These are phyloP conservation scores for Martes martes DNA, from an alignment of 2,113 vertebrate genomes.

Conservation along the genomic window DNA sequence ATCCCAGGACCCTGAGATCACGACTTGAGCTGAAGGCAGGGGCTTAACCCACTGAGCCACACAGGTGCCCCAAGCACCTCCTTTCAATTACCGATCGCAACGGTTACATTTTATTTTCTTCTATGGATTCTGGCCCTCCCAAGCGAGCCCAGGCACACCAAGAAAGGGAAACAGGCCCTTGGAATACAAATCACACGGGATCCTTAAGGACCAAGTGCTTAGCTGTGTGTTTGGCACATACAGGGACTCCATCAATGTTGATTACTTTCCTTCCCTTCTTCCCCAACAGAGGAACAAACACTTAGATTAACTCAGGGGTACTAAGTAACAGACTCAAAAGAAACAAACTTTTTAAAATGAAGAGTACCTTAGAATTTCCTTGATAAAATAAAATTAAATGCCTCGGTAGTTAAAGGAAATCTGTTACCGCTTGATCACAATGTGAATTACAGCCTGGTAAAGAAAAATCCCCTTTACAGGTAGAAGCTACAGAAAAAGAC, in stretches of 20 bases:
- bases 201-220: neutral
- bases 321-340: neutral
- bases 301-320: neutral
- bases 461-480: neutral
- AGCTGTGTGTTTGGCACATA: neutral
- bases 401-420: neutral
- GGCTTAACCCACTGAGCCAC: no score
- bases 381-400: constrained; percentile 1
- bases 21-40: no score
- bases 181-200: neutral
- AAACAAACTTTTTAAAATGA: neutral
- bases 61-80: neutral
- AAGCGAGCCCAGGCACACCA: neutral
- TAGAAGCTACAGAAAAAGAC: neutral
- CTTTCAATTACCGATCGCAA: neutral
- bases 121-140: neutral
- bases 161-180: neutral
- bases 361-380: neutral
- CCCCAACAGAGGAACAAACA: neutral
- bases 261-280: neutral
- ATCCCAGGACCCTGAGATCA: no score
- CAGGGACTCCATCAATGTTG: neutral
- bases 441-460: constrained; percentile 11
- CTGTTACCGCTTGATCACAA: neutral
- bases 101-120: neutral